These are phyloP conservation scores for Scaptomyza pallida DNA, from an alignment of 1,140 invertebrate species.

Conservation along the genomic window DNA sequence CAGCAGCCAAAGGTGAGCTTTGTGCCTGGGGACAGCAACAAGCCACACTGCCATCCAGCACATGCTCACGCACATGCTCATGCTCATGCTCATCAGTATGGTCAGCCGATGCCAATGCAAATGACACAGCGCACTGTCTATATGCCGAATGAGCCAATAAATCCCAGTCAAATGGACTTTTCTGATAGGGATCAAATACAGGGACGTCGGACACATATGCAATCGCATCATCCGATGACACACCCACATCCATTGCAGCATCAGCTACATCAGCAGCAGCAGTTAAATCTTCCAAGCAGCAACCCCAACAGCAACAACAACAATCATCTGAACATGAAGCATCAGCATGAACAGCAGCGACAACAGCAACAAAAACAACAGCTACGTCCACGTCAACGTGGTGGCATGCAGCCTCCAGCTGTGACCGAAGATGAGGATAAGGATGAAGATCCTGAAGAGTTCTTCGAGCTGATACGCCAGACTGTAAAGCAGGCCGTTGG, in stretches of 20 bases:
- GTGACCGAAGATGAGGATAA: slow-evolving; percentile 65
- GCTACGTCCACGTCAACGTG: slow-evolving; percentile 16
- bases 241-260: slow-evolving; percentile 45
- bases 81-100: slow-evolving; percentile 6
- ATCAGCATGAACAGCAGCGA: slow-evolving; percentile 11
- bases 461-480: slow-evolving; percentile 73
- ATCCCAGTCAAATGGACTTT: slow-evolving; percentile 10
- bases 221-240: background rate
- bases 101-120: slow-evolving; percentile 19
- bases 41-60: slow-evolving; percentile 17
- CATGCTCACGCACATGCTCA: slow-evolving; percentile 19
- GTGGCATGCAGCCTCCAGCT: slow-evolving; percentile 18
- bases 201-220: slow-evolving; percentile 14
- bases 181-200: slow-evolving; percentile 5
- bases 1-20: slow-evolving; percentile 50
- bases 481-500: slow-evolving; percentile 72
- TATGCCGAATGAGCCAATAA: background rate
- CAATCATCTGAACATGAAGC: slow-evolving; percentile 17
- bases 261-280: slow-evolving; percentile 65
- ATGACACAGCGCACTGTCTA: slow-evolving; percentile 38
- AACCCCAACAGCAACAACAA: slow-evolving; percentile 6
- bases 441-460: slow-evolving; percentile 79
- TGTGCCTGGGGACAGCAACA: slow-evolving; percentile 17
- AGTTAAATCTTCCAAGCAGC: slow-evolving; percentile 17
- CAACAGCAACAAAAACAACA: slow-evolving; percentile 26